A percentile compares a stretch with the other conserved stretches of the same genome.
phyloP scores from a whole-genome alignment of 2,113 vertebrate species.

The Lota lota region DNA sequence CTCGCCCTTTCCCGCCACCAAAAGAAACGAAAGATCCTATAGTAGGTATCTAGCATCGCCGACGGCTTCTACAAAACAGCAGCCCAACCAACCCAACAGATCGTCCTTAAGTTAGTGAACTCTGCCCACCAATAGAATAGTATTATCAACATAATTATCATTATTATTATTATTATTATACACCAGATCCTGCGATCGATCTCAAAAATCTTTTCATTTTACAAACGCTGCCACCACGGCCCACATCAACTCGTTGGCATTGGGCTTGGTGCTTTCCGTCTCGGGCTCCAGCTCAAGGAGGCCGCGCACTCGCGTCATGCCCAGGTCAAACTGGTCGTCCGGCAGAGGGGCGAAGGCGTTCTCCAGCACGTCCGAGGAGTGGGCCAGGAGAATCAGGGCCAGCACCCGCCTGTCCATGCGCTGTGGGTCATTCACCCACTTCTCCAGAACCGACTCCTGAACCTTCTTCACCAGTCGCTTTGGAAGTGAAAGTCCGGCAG shows the following conservation, averaged over 20 bases:
- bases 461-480: conserved; percentile 94
- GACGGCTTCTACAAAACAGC: too few species aligned
- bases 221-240: conserved; percentile 93
- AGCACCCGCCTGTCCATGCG: conserved; percentile 95
- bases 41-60: too few species aligned
- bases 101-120: too few species aligned
- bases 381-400: conserved; percentile 90
- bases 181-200: conserved; percentile 52
- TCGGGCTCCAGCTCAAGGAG: conserved; percentile 95
- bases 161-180: conserved; percentile 15
- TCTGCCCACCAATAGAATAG: too few species aligned
- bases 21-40: too few species aligned
- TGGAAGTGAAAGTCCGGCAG: not conserved
- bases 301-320: conserved; percentile 91
- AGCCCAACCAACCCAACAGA: too few species aligned
- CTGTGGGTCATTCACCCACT: conserved; percentile 95
- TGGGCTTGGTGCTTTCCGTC: conserved; percentile 88
- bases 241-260: conserved; percentile 92
- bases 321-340: conserved; percentile 96
- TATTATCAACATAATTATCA: too few species aligned
- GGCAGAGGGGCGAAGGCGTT: conserved; percentile 94
- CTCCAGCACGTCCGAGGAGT: conserved; percentile 95
- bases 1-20: too few species aligned
- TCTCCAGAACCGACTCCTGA: conserved; percentile 92
- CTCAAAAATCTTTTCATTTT: conserved; percentile 73